A percentile compares a stretch with the other conserved stretches of the same genome.
Conservation (phyloP, 64 coral and sea anemone species). For the Actinia equina region DNA sequence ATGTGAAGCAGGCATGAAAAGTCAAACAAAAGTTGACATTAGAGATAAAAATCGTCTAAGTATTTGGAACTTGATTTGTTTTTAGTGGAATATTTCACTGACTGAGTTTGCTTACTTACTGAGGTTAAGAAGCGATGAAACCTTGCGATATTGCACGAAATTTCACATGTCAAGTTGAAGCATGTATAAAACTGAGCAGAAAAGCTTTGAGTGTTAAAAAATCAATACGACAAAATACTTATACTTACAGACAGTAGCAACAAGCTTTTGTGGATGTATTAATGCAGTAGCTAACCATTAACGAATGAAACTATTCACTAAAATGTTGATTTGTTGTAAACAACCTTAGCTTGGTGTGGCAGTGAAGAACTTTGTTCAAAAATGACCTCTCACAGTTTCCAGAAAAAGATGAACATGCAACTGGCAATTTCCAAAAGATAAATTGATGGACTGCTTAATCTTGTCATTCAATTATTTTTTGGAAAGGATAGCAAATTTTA, state of each 20-base stretch:
- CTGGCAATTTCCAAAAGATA: neutral
- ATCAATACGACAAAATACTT: neutral
- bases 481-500: neutral
- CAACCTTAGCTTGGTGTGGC: neutral
- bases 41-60: neutral
- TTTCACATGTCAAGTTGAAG: neutral
- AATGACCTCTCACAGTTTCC: neutral
- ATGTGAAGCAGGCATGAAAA: neutral
- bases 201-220: neutral
- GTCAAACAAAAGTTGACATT: neutral
- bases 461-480: neutral
- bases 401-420: neutral
- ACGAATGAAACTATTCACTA: neutral
- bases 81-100: no score
- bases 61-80: neutral
- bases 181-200: neutral
- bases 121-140: neutral
- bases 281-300: constrained; percentile 8
- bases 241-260: neutral
- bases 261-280: neutral
- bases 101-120: no score
- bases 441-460: neutral
- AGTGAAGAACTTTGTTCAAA: neutral
- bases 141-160: neutral
- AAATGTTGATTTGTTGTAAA: neutral